Evolutionary conservation across 2,888 invertebrate species (phyloP).

Genomic region (Hesperia comma): DNA sequence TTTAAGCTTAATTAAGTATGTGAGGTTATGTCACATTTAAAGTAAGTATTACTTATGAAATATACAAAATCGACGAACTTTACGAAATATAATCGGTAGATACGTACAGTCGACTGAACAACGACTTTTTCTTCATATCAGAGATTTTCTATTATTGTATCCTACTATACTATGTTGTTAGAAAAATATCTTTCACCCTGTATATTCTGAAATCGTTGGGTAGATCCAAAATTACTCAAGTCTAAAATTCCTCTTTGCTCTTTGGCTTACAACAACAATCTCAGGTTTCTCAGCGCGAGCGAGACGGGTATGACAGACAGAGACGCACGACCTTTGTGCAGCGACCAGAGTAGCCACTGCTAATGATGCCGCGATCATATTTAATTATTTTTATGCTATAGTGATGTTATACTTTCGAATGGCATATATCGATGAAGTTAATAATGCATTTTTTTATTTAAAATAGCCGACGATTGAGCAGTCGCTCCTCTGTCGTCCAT

Average conservation of each 20-base stretch:
- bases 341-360: slow-evolving; percentile 47
- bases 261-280: slow-evolving; percentile 57
- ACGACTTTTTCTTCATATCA: too few relatives aligned
- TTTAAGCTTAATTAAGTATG: too few relatives aligned
- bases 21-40: too few relatives aligned
- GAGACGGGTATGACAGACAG: slow-evolving; percentile 45
- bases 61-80: too few relatives aligned
- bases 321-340: slow-evolving; percentile 44
- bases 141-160: too few relatives aligned
- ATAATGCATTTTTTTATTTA: too few relatives aligned
- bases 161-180: too few relatives aligned
- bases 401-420: slow-evolving; percentile 42
- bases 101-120: too few relatives aligned
- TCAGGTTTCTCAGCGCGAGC: slow-evolving; percentile 48
- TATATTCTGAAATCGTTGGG: background rate
- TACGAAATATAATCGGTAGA: too few relatives aligned
- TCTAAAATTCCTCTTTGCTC: slow-evolving; percentile 47
- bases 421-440: slow-evolving; percentile 26
- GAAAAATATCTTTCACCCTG: slow-evolving; percentile 4
- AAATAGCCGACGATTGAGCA: too few relatives aligned
- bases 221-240: slow-evolving; percentile 14
- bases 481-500: too few relatives aligned
- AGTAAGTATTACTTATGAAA: too few relatives aligned
- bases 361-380: slow-evolving; percentile 63
- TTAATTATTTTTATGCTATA: slow-evolving; percentile 56